Evolutionary conservation across 2,113 vertebrate species (phyloP).

Genomic region (Sylvilagus bachmani): DNA sequence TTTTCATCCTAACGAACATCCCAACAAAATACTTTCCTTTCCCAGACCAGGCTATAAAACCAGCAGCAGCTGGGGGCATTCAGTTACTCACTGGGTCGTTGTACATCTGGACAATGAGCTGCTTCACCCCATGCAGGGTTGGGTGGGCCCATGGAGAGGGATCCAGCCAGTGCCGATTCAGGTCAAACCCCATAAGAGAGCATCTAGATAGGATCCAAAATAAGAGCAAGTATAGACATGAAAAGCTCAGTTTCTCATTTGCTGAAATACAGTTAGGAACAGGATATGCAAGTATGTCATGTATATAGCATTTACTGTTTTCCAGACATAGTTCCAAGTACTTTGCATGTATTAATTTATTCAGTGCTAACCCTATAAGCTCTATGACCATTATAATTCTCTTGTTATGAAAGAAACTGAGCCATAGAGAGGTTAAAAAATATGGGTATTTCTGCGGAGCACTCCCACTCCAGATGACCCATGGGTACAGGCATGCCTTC

Average conservation of each 20-base stretch:
- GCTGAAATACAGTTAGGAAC: neutral
- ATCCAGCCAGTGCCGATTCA: constrained; percentile 98
- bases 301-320: neutral
- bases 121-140: constrained; percentile 96
- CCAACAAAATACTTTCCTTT: neutral
- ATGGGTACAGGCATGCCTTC: neutral
- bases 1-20: neutral
- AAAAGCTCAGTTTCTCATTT: neutral
- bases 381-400: neutral
- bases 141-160: constrained; percentile 98
- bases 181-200: constrained; percentile 98
- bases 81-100: constrained; percentile 94
- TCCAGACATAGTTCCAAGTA: neutral
- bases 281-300: neutral
- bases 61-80: neutral
- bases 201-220: constrained; percentile 89
- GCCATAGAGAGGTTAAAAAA: constrained; percentile 17
- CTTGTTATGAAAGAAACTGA: constrained; percentile 4
- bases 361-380: neutral
- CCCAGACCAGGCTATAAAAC: neutral
- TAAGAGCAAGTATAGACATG: neutral
- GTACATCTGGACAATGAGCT: constrained; percentile 97
- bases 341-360: neutral
- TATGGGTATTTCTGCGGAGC: neutral
- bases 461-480: neutral